Percentiles rank a stretch among this genome's conserved stretches.
These are phyloP conservation scores for Drosophila nr. perissopoda DNA, from an alignment of 2,888 invertebrate species.

Conservation along the genomic window DNA sequence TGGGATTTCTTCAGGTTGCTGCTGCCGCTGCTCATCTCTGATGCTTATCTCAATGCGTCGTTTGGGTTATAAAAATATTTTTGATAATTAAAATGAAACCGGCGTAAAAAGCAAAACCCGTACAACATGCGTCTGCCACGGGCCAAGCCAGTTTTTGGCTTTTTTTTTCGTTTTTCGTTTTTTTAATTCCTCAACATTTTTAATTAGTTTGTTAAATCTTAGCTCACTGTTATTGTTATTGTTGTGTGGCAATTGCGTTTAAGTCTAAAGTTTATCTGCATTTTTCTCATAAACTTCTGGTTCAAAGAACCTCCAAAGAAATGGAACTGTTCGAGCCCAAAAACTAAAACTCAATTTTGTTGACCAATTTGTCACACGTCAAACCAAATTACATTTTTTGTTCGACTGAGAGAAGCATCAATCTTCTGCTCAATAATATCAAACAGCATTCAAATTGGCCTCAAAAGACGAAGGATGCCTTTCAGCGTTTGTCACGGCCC, in stretches of 20 bases:
- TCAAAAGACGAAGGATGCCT: conserved; percentile 29
- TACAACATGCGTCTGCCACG: conserved; percentile 81
- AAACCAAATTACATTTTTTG: conserved; percentile 36
- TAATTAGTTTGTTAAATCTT: conserved; percentile 62
- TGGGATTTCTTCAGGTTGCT: conserved; percentile 22
- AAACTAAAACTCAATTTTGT: conserved; percentile 14
- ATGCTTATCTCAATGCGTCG: conserved; percentile 59
- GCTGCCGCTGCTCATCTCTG: conserved; percentile 32
- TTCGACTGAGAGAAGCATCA: conserved; percentile 47
- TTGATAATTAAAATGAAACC: conserved; percentile 80
- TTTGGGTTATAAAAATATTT: conserved; percentile 74
- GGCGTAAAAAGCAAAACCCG: conserved; percentile 54
- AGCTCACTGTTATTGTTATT: conserved; percentile 1
- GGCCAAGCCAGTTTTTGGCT: conserved; percentile 76
- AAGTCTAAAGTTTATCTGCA: conserved; percentile 50
- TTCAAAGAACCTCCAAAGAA: conserved; percentile 59
- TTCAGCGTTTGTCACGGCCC: conserved; percentile 47
- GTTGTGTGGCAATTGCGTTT: conserved; percentile 51
- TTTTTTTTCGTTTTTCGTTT: conserved; percentile 15
- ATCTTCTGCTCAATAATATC: conserved; percentile 66
- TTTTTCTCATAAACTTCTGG: conserved; percentile 44
- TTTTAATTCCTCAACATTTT: conserved; percentile 43
- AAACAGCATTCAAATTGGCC: conserved; percentile 64
- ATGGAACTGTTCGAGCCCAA: conserved; percentile 6
- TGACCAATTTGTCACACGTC: conserved; percentile 48